These are phyloP conservation scores for Cepphus grylle DNA, from an alignment of 2,113 vertebrate genomes.

Conservation along the genomic window DNA sequence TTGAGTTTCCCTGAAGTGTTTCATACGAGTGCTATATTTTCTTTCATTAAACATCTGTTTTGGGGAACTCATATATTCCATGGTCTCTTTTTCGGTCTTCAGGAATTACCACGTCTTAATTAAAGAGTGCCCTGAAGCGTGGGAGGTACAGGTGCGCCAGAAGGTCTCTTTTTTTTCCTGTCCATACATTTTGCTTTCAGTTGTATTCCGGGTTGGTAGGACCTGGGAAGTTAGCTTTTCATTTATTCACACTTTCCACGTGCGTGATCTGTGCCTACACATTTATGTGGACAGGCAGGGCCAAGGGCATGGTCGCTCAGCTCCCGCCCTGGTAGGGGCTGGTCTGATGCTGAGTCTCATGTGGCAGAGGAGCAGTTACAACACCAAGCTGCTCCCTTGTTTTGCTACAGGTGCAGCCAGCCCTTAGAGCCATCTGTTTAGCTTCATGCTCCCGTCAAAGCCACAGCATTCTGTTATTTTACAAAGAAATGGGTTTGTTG, in stretches of 20 bases:
- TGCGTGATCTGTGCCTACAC: not conserved
- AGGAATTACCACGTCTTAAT: not conserved
- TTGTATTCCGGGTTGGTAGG: not conserved
- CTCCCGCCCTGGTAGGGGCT: not conserved
- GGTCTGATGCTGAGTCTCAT: rapidly evolving
- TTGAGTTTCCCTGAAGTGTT: not conserved
- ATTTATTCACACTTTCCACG: rapidly evolving
- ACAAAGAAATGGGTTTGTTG: not conserved
- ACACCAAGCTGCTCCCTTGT: not conserved
- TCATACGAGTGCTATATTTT: not conserved
- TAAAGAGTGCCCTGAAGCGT: not conserved
- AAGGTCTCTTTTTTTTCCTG: not conserved
- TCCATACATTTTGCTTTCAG: not conserved
- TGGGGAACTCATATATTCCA: not conserved
- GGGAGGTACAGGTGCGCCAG: not conserved
- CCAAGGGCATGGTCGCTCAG: not conserved
- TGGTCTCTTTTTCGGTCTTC: not conserved
- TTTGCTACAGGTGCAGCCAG: not conserved
- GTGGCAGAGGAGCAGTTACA: not conserved
- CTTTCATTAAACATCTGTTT: not conserved
- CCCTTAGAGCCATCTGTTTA: not conserved
- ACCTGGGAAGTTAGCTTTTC: not conserved
- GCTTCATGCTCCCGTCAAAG: not conserved
- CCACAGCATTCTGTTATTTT: not conserved
- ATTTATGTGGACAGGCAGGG: not conserved